Evolutionary conservation across 2,888 invertebrate species (phyloP).

Genomic region (Sarcophaga rosellei): DNA sequence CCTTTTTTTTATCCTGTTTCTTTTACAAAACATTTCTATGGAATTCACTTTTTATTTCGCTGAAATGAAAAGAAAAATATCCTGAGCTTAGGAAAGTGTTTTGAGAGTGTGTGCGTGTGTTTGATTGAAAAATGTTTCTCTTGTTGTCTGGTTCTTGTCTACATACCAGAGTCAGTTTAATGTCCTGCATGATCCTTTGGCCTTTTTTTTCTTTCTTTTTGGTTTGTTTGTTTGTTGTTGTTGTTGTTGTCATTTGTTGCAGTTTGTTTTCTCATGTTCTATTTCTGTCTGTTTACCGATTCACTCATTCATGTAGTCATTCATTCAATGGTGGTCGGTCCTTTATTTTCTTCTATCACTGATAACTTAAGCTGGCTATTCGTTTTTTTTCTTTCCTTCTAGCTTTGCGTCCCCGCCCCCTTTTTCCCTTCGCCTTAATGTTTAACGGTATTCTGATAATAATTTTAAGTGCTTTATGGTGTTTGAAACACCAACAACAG

Average conservation of each 20-base stretch:
- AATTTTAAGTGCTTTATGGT: conserved; percentile 62
- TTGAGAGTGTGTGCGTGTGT: not conserved
- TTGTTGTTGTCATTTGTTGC: not conserved
- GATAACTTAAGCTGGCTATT: not conserved
- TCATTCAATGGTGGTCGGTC: not conserved
- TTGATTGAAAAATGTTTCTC: conserved; percentile 3
- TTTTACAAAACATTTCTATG: not conserved
- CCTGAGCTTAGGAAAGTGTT: not conserved
- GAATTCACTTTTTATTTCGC: not conserved
- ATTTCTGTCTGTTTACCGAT: not conserved
- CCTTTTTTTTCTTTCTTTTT: conserved; percentile 12
- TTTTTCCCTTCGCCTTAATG: conserved; percentile 13
- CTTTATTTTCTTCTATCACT: not conserved
- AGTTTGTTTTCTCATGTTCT: conserved; percentile 5
- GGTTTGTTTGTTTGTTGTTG: conserved; percentile 24
- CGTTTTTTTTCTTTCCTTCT: not conserved
- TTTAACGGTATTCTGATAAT: conserved; percentile 17
- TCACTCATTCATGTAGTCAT: conserved; percentile 8
- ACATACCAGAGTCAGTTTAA: conserved; percentile 62
- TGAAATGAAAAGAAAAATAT: conserved; percentile 8
- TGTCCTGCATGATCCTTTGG: conserved; percentile 63
- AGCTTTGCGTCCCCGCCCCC: too few species aligned
- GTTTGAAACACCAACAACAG: conserved; percentile 25
- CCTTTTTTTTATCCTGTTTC: not conserved
- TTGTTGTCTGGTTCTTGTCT: conserved; percentile 55